These are phyloP conservation scores for Zaprionus africanus DNA, from an alignment of 1,140 invertebrate species.

Conservation along the genomic window DNA sequence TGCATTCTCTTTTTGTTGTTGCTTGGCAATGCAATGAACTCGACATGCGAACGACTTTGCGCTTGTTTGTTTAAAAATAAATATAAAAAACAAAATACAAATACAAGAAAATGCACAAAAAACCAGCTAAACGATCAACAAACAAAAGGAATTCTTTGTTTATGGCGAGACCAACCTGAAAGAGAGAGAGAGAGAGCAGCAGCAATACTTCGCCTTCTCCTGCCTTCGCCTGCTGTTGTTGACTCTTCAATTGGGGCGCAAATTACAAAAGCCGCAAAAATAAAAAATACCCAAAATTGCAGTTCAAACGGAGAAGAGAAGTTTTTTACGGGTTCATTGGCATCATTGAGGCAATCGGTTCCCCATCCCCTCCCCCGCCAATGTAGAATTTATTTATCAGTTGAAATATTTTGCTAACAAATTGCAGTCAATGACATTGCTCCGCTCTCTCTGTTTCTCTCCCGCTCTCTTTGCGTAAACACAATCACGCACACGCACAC, in stretches of 20 bases:
- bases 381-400: constrained; percentile 81
- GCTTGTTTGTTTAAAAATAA: constrained; percentile 80
- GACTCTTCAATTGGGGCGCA: constrained; percentile 63
- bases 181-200: background rate
- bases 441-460: background rate
- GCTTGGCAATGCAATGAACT: constrained; percentile 65
- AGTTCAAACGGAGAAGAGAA: constrained; percentile 30
- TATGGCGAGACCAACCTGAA: constrained; percentile 71
- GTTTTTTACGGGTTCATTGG: constrained; percentile 65
- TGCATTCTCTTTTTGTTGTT: constrained; percentile 40
- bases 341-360: constrained; percentile 21
- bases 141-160: constrained; percentile 81
- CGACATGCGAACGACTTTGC: constrained; percentile 65
- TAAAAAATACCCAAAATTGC: constrained; percentile 30
- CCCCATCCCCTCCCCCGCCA: background rate
- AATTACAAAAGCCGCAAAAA: constrained; percentile 57
- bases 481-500: constrained; percentile 33
- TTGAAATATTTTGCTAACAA: constrained; percentile 82
- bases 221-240: constrained; percentile 24
- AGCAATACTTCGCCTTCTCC: constrained; percentile 5
- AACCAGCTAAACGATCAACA: constrained; percentile 54
- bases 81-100: constrained; percentile 60
- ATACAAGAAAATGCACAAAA: constrained; percentile 34
- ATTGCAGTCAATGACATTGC: constrained; percentile 82
- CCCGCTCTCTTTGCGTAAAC: constrained; percentile 17